Evolutionary conservation across 2,888 invertebrate species (phyloP).

Genomic region (Mechanitis mazaeus): DNA sequence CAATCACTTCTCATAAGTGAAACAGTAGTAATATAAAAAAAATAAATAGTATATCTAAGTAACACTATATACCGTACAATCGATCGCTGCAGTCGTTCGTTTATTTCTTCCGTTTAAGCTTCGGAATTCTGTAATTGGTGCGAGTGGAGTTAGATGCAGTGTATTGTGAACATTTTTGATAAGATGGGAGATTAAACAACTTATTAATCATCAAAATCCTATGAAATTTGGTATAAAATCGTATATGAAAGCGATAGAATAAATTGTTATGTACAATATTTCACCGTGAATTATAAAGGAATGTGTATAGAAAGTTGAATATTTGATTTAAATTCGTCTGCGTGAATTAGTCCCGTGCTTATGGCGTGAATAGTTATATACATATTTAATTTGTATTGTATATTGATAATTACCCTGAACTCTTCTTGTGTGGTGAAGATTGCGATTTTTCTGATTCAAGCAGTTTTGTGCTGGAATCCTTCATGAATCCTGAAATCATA

Average conservation of each 20-base stretch:
- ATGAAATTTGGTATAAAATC: background rate
- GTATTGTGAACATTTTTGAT: background rate
- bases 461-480: constrained; percentile 67
- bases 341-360: constrained; percentile 50
- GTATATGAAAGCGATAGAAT: no score
- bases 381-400: constrained; percentile 30
- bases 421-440: constrained; percentile 66
- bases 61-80: constrained; percentile 52
- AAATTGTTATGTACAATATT: constrained; percentile 13
- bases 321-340: constrained; percentile 10
- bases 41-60: constrained; percentile 33
- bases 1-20: constrained; percentile 13
- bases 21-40: constrained; percentile 30
- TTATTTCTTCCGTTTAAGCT: constrained; percentile 70
- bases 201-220: no score
- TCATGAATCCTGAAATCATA: constrained; percentile 57
- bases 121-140: constrained; percentile 73
- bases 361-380: constrained; percentile 54
- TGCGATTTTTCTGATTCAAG: constrained; percentile 68
- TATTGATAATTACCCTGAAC: constrained; percentile 58
- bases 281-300: constrained; percentile 17
- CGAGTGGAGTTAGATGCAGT: constrained; percentile 56
- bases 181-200: no score
- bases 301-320: constrained; percentile 10
- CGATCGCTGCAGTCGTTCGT: constrained; percentile 61